These are phyloP conservation scores for Eonycteris spelaea DNA, from an alignment of 2,113 vertebrate species.

Conservation along the genomic window DNA sequence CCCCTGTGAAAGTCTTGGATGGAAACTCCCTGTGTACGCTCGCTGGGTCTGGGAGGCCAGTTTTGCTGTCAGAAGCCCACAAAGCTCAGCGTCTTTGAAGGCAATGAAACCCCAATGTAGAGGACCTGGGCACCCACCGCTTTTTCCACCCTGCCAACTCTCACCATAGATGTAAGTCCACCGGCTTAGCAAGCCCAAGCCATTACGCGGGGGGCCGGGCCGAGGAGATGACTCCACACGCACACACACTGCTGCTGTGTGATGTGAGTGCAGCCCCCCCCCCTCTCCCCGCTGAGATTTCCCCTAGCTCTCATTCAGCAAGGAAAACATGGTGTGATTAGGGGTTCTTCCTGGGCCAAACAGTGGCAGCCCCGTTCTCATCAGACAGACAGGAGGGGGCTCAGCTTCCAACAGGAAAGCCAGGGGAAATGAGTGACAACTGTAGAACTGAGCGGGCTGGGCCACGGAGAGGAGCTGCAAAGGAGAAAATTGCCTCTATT, in stretches of 20 bases:
- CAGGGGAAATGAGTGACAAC: constrained; percentile 26
- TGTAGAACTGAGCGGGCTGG: neutral
- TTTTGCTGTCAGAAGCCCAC: constrained; percentile 12
- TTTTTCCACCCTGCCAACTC: constrained; percentile 21
- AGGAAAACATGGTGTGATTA: constrained; percentile 57
- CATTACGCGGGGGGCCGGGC: neutral
- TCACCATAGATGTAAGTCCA: neutral
- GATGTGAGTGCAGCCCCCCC: neutral
- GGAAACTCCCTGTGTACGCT: neutral
- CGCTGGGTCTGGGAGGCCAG: neutral
- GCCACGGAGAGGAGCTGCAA: neutral
- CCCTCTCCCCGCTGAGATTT: neutral
- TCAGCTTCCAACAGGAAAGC: constrained; percentile 4
- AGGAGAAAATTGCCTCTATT: constrained; percentile 42
- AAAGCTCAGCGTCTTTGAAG: constrained; percentile 22
- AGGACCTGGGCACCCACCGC: neutral
- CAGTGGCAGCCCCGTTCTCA: neutral
- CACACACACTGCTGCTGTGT: neutral
- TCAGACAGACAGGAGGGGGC: neutral
- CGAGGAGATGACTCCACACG: neutral
- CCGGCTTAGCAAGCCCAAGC: constrained; percentile 3
- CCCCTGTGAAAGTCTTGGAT: neutral
- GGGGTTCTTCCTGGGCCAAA: neutral
- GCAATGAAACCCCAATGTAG: constrained; percentile 37
- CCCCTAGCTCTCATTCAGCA: constrained; percentile 17